Base-by-base conservation (phyloP, 1,140 invertebrate species). In the Drosophila seguyi region DNA sequence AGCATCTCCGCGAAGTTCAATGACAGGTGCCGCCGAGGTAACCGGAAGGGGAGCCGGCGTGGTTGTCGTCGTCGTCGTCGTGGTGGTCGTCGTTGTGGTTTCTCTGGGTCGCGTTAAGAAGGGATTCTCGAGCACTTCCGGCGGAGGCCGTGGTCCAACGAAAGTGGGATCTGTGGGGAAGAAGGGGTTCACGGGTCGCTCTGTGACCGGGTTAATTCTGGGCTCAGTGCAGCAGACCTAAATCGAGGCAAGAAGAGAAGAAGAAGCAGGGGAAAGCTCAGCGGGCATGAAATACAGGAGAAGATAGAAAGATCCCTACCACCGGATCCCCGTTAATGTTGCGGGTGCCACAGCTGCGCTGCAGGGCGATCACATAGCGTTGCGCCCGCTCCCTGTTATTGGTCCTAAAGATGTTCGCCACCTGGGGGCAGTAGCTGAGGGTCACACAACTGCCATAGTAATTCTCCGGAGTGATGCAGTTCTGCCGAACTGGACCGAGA, bases 391-490 rank as follows among this genome's bases (percentile, higher is more conserved):
- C 62, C n/a, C 57, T 47, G 55, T 75, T 82, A 29, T 67, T 59
- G 13, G 41, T 20, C 60, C 90, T 67, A 56, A 91, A 92, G 11
- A 88, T 60, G 58, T 92, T 79, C 8, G 58, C 56, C 53, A 79
- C 86, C 69, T 92, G 88, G 31, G 91, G 91, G 41, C 91, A 92
- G 55, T 79, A 90, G 52, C 48, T 90, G 7, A 92, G 69, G 5
- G 55, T 53, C 53, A 92, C 85, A 68, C 91, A 92, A 20, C 69
- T 81, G 20, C 91, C 91, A 52, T 90, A 87, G 53, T 88, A 91
- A 39, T 88, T 90, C 50, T 92, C 91, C 8, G 91, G 91, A 10
- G 88, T 91, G 13, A 91, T 61, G 67, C 91, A 92, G 61, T 91
- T 71, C 67, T 85, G 79, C 0, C 86, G 81, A 57, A 69, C 86